These are phyloP conservation scores for Crotalus viridis DNA, from an alignment of 2,113 vertebrate genomes.

Conservation along the genomic window DNA sequence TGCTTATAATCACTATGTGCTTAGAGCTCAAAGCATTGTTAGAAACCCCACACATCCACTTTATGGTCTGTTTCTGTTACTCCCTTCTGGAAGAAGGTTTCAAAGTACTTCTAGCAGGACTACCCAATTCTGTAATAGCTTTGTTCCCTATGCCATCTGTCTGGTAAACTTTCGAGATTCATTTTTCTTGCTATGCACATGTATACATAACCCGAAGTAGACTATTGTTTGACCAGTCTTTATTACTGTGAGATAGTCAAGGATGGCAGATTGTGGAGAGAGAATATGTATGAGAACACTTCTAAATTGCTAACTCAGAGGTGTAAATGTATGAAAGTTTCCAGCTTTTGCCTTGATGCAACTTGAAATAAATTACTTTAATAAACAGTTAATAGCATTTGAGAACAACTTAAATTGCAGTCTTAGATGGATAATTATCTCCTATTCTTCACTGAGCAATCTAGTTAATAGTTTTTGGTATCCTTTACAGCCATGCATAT, in stretches of 20 bases:
- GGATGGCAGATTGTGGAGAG: not conserved
- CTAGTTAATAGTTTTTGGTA: constrained; percentile 58
- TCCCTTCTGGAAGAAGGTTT: too few species aligned
- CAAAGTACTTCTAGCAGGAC: too few species aligned
- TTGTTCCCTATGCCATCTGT: too few species aligned
- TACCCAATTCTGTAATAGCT: too few species aligned
- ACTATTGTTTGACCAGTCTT: not conserved
- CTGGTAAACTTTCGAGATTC: too few species aligned
- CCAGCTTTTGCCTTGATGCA: constrained; percentile 54
- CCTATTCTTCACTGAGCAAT: constrained; percentile 49
- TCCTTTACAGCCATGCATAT: constrained; percentile 29
- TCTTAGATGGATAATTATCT: constrained; percentile 65
- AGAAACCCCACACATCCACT: too few species aligned
- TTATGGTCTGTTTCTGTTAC: too few species aligned
- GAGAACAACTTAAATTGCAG: constrained; percentile 61
- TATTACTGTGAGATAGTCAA: not conserved
- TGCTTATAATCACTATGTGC: too few species aligned
- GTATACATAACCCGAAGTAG: too few species aligned
- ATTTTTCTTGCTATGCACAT: too few species aligned
- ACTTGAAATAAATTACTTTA: constrained; percentile 58
- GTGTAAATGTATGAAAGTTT: constrained; percentile 51
- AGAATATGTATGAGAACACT: not conserved
- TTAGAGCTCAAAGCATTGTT: too few species aligned
- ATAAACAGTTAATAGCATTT: constrained; percentile 60
- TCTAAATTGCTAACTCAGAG: constrained; percentile 38